phyloP scores from a whole-genome alignment of 2,113 vertebrate genomes.

The Cottus gobio region DNA sequence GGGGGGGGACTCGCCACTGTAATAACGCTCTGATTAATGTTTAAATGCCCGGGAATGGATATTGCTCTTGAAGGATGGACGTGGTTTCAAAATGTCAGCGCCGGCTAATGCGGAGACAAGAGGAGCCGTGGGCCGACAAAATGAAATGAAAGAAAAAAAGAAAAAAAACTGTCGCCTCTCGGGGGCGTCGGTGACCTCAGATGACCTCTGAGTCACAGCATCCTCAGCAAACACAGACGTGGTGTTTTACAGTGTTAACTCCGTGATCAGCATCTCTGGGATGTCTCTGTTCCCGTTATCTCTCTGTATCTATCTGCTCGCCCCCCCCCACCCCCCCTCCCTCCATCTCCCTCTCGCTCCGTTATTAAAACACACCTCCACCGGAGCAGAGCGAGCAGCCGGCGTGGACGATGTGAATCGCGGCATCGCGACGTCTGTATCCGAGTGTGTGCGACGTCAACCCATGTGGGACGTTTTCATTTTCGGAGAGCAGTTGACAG shows the following conservation, averaged over 20 bases:
- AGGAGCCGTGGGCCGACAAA: slow-evolving; percentile 13
- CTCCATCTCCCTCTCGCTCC: slow-evolving; percentile 2
- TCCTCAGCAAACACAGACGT: slow-evolving; percentile 1
- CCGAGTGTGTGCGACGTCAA: slow-evolving; percentile 3
- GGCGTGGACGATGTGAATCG: no score
- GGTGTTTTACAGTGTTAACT: background rate
- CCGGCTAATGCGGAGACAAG: slow-evolving; percentile 43
- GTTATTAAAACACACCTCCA: slow-evolving; percentile 50
- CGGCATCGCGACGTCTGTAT: slow-evolving; percentile 70
- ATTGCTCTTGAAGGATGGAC: slow-evolving; percentile 40
- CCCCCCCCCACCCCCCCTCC: no score
- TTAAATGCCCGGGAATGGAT: slow-evolving; percentile 41
- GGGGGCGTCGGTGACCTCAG: slow-evolving; percentile 18
- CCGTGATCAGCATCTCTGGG: slow-evolving; percentile 9
- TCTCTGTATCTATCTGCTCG: no score
- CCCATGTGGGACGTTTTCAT: slow-evolving; percentile 53
- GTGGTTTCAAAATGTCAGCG: slow-evolving; percentile 29
- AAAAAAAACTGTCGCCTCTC: no score
- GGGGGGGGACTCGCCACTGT: slow-evolving; percentile 51
- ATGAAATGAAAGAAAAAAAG: no score
- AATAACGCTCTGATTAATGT: slow-evolving; percentile 63
- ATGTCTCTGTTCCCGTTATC: slow-evolving; percentile 37
- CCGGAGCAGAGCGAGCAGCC: slow-evolving; percentile 52
- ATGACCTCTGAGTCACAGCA: slow-evolving; percentile 31
- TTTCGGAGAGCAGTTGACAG: slow-evolving; percentile 34